Evolutionary conservation across 2,888 invertebrate species (phyloP).

Genomic region (Drosophila hamatofila): DNA sequence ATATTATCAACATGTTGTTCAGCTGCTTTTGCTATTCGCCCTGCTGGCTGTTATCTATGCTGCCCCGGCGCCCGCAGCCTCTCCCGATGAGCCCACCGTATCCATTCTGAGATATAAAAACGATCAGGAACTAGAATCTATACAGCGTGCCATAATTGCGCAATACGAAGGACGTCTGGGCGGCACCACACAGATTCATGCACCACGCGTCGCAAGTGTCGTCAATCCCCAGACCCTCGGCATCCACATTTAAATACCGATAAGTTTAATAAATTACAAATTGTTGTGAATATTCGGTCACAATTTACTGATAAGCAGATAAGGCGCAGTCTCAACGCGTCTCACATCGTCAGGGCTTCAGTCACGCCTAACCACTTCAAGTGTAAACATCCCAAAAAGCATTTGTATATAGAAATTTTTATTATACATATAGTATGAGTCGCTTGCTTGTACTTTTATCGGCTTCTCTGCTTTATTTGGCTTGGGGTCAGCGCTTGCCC

Average conservation of each 20-base stretch:
- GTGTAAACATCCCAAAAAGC: conserved; percentile 36
- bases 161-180: conserved; percentile 77
- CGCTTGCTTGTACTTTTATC: conserved; percentile 35
- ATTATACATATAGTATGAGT: conserved; percentile 37
- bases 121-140: conserved; percentile 71
- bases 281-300: conserved; percentile 31
- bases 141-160: conserved; percentile 77
- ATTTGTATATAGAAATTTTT: not conserved
- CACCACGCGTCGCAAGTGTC: conserved; percentile 52
- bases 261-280: conserved; percentile 53
- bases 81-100: conserved; percentile 60
- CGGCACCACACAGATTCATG: conserved; percentile 74
- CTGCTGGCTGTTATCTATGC: conserved; percentile 49
- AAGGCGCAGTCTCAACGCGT: conserved; percentile 38
- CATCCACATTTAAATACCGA: conserved; percentile 56
- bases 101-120: conserved; percentile 70
- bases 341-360: conserved; percentile 40
- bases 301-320: conserved; percentile 46
- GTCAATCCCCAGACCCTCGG: conserved; percentile 64
- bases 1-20: not conserved
- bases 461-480: conserved; percentile 14
- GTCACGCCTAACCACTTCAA: conserved; percentile 52
- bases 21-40: conserved; percentile 58
- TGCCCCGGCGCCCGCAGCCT: conserved; percentile 39
- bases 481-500: conserved; percentile 4